phyloP scores from a whole-genome alignment of 2,888 invertebrate genomes.

The Frankliniella intonsa region DNA sequence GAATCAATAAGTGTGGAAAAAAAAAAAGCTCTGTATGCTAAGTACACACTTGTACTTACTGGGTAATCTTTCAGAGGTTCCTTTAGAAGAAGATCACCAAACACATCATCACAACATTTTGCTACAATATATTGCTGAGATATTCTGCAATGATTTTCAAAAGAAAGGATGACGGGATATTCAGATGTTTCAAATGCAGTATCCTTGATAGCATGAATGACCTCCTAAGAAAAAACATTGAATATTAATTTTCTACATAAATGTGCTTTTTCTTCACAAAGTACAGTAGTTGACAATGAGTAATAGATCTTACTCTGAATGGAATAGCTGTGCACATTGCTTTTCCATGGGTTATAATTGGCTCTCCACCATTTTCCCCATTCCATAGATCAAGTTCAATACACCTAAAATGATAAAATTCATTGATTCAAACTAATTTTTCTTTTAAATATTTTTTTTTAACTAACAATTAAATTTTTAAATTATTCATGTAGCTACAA shows the following conservation, averaged over 20 bases:
- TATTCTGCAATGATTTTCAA: conserved; percentile 98
- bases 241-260: background rate
- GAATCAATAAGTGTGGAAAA: background rate
- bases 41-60: conserved; percentile 52
- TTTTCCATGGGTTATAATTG: conserved; percentile 98
- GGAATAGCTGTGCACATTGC: conserved; percentile 99
- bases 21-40: background rate
- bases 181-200: conserved; percentile 98
- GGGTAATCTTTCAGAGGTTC: conserved; percentile 82
- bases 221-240: conserved; percentile 58
- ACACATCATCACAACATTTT: conserved; percentile 97
- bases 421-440: background rate
- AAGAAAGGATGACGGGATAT: conserved; percentile 94
- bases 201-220: conserved; percentile 93
- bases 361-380: conserved; percentile 93
- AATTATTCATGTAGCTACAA: background rate
- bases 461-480: background rate
- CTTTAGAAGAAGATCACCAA: conserved; percentile 85
- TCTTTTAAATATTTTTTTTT: background rate
- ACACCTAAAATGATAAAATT: conserved; percentile 58
- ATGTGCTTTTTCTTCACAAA: too few relatives aligned
- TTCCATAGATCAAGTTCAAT: conserved; percentile 99
- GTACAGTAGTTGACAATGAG: too few relatives aligned
- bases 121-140: conserved; percentile 97
- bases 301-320: conserved; percentile 55